Percentiles rank a stretch among this genome's conserved stretches.
Evolutionary conservation across 1,140 invertebrate genomes (phyloP).

Genomic region (Bicyclus anynana): DNA sequence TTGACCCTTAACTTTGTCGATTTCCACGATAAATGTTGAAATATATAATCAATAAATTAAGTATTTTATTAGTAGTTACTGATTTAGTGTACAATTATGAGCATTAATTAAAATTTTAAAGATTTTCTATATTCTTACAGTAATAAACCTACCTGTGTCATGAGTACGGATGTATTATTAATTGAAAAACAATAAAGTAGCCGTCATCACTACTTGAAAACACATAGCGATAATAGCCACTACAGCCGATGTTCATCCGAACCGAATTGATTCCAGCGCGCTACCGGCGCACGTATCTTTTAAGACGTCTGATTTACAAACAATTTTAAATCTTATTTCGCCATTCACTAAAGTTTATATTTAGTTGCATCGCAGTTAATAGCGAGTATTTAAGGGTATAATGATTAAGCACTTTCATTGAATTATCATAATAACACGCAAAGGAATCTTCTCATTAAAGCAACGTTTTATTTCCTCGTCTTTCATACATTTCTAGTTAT

Average conservation of each 20-base stretch:
- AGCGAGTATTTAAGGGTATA: slow-evolving; percentile 17
- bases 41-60: too few species aligned
- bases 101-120: too few species aligned
- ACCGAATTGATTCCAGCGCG: slow-evolving; percentile 52
- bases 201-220: slow-evolving; percentile 20
- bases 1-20: too few species aligned
- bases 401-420: slow-evolving; percentile 31
- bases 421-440: slow-evolving; percentile 33
- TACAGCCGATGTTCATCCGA: slow-evolving; percentile 34
- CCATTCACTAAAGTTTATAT: not conserved
- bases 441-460: slow-evolving; percentile 33
- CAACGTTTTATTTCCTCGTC: slow-evolving; percentile 18
- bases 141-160: not conserved
- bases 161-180: not conserved
- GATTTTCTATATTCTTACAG: too few species aligned
- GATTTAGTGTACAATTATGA: too few species aligned
- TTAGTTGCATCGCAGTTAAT: slow-evolving; percentile 1
- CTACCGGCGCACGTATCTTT: slow-evolving; percentile 40
- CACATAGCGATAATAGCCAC: slow-evolving; percentile 28
- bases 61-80: too few species aligned
- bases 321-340: not conserved
- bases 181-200: slow-evolving; percentile 5
- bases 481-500: not conserved
- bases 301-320: not conserved
- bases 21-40: too few species aligned